Conservation (phyloP, 2,888 invertebrate genomes). For the Archaeoteleia sp. region DNA sequence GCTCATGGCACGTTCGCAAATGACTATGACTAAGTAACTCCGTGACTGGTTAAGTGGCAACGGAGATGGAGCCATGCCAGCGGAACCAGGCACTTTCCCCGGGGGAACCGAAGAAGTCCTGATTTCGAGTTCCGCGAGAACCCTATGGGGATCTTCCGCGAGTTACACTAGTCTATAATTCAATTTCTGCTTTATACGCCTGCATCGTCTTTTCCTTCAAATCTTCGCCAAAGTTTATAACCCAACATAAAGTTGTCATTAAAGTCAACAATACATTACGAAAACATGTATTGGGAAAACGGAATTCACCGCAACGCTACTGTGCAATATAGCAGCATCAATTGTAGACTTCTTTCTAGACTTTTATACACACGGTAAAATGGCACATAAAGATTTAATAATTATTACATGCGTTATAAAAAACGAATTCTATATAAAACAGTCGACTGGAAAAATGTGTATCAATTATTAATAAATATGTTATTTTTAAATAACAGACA, state of each 20-base stretch:
- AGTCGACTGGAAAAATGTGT: too few species aligned
- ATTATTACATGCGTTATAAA: too few species aligned
- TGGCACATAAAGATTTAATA: too few species aligned
- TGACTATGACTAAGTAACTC: slow-evolving; percentile 52
- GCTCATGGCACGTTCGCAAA: slow-evolving; percentile 32
- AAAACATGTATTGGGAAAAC: slow-evolving; percentile 26
- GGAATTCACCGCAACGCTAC: too few species aligned
- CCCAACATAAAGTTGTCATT: slow-evolving; percentile 35
- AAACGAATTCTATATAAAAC: too few species aligned
- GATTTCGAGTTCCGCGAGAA: slow-evolving; percentile 57
- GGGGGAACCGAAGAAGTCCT: slow-evolving; percentile 55
- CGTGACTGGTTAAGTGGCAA: slow-evolving; percentile 50
- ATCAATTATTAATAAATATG: too few species aligned
- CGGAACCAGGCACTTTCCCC: slow-evolving; percentile 45
- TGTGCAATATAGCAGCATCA: too few species aligned
- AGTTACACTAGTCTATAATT: slow-evolving; percentile 56
- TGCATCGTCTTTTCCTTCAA: slow-evolving; percentile 23
- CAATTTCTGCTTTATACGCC: slow-evolving; percentile 44
- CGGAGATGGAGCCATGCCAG: slow-evolving; percentile 46
- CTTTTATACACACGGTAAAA: too few species aligned
- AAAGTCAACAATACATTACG: slow-evolving; percentile 27
- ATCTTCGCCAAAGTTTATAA: slow-evolving; percentile 37
- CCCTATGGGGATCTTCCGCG: slow-evolving; percentile 55
- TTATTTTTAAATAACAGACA: too few species aligned
- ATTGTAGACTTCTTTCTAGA: too few species aligned